A percentile compares a stretch with the other conserved stretches of the same genome.
phyloP scores from a whole-genome alignment of 1,140 invertebrate species.

The Drosophila murphyi region DNA sequence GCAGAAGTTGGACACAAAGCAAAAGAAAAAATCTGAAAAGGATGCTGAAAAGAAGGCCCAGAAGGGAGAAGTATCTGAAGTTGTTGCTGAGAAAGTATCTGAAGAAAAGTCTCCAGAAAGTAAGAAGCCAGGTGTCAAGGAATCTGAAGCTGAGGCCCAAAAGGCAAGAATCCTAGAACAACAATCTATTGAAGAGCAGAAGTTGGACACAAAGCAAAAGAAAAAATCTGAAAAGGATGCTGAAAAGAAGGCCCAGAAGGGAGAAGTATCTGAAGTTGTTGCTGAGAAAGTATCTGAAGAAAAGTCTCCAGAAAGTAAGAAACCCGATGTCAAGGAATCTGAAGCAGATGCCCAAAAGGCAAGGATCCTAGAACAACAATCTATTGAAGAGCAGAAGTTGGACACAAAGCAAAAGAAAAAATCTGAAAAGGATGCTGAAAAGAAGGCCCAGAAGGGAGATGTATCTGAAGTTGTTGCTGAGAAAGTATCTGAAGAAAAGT shows the following conservation, averaged over 20 bases:
- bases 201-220: conserved; percentile 3
- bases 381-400: conserved; percentile 20
- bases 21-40: conserved; percentile 25
- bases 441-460: conserved; percentile 40
- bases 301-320: conserved; percentile 10
- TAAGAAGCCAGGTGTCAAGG: no score
- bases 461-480: conserved; percentile 23
- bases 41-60: conserved; percentile 8
- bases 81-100: background rate
- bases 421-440: conserved; percentile 1
- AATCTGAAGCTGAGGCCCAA: conserved; percentile 5
- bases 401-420: conserved; percentile 30
- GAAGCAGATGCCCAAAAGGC: conserved; percentile 56
- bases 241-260: background rate
- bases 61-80: conserved; percentile 46
- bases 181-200: conserved; percentile 14
- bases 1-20: conserved; percentile 14
- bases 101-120: no score
- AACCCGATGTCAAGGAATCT: background rate
- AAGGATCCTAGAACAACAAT: conserved; percentile 13
- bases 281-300: conserved; percentile 14
- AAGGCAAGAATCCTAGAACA: conserved; percentile 13
- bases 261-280: conserved; percentile 15
- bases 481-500: no score
- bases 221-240: conserved; percentile 9